Conservation (phyloP, 2,888 invertebrate genomes). For the Apotomis capreana region DNA sequence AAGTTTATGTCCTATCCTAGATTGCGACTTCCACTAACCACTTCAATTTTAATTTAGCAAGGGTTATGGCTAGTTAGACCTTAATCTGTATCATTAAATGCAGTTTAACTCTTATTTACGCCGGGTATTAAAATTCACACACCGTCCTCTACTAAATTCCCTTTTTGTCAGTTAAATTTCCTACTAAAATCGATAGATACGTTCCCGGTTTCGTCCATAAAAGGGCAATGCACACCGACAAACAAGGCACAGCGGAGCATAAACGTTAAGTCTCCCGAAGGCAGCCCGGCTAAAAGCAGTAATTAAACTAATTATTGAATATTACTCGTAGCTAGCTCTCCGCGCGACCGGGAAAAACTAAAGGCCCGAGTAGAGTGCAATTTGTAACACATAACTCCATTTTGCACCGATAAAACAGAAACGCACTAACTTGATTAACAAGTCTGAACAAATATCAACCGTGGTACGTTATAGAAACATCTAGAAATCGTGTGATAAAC, state of each 20-base stretch:
- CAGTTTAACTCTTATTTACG: background rate
- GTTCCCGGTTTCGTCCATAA: conserved; percentile 9
- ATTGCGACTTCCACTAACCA: background rate
- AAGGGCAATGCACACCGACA: conserved; percentile 15
- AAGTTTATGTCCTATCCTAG: conserved; percentile 12
- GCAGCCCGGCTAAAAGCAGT: conserved; percentile 70
- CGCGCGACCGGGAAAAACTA: conserved; percentile 65
- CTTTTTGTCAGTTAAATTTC: too few relatives aligned
- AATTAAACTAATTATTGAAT: conserved; percentile 81
- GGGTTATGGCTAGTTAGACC: conserved; percentile 3
- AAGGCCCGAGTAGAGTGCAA: conserved; percentile 61
- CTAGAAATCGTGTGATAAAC: background rate
- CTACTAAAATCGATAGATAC: background rate
- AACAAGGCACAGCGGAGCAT: conserved; percentile 40
- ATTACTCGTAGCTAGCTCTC: conserved; percentile 72
- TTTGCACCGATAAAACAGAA: conserved; percentile 13
- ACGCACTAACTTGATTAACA: background rate
- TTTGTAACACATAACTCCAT: conserved; percentile 65
- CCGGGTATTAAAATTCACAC: background rate
- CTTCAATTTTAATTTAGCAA: background rate
- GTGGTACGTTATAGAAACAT: background rate
- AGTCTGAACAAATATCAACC: background rate
- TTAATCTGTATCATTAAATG: conserved; percentile 7
- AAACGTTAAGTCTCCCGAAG: conserved; percentile 58
- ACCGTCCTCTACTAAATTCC: too few relatives aligned